phyloP scores from a whole-genome alignment of 2,797 vertebrate genomes.

The Pseudochirops cupreus region DNA sequence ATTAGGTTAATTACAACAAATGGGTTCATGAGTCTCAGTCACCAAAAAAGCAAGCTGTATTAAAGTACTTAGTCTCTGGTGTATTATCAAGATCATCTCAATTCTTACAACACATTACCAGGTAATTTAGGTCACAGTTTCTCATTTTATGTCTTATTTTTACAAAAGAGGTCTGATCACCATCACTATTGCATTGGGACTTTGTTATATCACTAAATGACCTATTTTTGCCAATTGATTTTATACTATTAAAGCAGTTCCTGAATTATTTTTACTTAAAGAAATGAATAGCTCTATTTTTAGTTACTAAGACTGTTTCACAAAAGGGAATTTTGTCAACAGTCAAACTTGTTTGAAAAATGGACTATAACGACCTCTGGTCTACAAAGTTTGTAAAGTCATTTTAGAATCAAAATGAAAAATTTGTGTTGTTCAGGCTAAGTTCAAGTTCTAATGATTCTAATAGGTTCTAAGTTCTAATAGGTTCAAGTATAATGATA shows the following conservation, averaged over 20 bases:
- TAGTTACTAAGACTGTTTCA: conserved; percentile 1
- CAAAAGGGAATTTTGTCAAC: conserved; percentile 44
- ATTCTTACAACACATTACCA: conserved; percentile 65
- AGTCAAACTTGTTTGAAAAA: neutral
- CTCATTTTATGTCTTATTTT: conserved; percentile 77
- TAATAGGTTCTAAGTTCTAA: no score
- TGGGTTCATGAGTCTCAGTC: conserved; percentile 67
- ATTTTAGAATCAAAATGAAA: neutral
- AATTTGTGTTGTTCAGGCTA: neutral
- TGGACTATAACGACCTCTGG: neutral
- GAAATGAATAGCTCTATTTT: conserved; percentile 24
- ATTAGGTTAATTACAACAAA: conserved; percentile 67
- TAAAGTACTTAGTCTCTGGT: conserved; percentile 67
- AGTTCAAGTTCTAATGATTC: neutral
- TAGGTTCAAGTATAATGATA: neutral
- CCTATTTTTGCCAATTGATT: conserved; percentile 58
- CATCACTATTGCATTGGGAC: conserved; percentile 33
- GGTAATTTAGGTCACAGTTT: conserved; percentile 77
- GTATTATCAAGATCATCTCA: conserved; percentile 60
- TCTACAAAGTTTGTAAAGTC: neutral
- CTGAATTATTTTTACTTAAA: conserved; percentile 42
- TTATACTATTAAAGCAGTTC: neutral
- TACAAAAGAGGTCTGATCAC: conserved; percentile 71
- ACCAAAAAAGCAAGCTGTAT: conserved; percentile 61
- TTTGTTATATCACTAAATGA: conserved; percentile 39